Conservation (phyloP, 2,113 vertebrate genomes). For the Rhineura floridana region DNA sequence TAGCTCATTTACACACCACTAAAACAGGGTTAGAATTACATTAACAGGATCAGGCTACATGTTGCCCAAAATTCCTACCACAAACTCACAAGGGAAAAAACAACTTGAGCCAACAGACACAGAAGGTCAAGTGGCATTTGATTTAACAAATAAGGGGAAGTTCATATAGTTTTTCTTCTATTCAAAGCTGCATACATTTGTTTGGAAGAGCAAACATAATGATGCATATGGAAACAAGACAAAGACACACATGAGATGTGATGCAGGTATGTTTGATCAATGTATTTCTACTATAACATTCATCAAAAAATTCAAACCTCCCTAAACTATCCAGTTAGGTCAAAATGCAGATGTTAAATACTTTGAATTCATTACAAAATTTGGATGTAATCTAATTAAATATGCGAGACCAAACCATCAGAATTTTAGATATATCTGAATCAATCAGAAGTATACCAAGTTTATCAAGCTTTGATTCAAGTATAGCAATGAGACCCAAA, state of each 20-base stretch:
- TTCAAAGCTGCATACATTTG: neutral
- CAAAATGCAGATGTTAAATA: neutral
- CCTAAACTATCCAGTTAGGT: neutral
- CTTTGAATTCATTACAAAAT: neutral
- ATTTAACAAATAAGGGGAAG: too few relatives aligned
- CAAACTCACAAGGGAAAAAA: too few relatives aligned
- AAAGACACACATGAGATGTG: neutral
- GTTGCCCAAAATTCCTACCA: neutral
- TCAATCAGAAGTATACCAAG: too few relatives aligned
- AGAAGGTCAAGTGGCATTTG: too few relatives aligned
- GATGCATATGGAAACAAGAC: neutral
- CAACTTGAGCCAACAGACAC: too few relatives aligned
- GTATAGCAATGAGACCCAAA: neutral
- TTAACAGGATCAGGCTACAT: neutral
- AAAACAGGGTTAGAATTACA: neutral
- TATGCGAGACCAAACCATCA: neutral
- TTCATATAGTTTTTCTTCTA: neutral
- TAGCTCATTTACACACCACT: neutral
- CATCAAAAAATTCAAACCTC: neutral
- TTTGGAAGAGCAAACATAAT: neutral
- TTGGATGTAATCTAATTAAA: neutral
- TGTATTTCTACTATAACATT: neutral
- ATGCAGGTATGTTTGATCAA: neutral
- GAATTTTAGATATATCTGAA: neutral
- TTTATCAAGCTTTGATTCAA: neutral